A percentile compares a stretch with the other conserved stretches of the same genome.
Evolutionary conservation across 1,140 invertebrate genomes (phyloP).

Genomic region (Elymnias hypermnestra): DNA sequence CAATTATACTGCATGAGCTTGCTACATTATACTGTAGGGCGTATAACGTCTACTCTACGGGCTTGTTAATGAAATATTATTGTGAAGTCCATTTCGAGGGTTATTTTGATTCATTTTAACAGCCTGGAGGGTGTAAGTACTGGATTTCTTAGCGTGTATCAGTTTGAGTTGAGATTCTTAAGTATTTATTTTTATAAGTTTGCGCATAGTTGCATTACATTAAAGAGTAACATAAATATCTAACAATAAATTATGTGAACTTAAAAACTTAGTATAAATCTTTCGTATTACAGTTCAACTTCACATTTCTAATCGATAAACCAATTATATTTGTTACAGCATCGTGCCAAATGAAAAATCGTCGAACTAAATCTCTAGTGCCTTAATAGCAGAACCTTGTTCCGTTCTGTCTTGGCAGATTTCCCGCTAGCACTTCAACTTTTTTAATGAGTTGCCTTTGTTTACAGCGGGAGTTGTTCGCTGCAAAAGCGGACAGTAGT

Average conservation of each 20-base stretch:
- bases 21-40: too few species aligned
- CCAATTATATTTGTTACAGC: conserved; percentile 10
- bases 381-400: conserved; percentile 7
- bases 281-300: conserved; percentile 2
- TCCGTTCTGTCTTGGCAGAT: conserved; percentile 9
- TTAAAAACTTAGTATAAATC: neutral
- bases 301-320: conserved; percentile 1
- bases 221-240: too few species aligned
- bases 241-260: neutral
- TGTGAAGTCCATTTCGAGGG: too few species aligned
- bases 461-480: conserved; percentile 92
- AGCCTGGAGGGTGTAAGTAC: too few species aligned
- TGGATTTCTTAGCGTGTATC: too few species aligned
- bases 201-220: too few species aligned
- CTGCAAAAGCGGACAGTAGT: conserved; percentile 82
- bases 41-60: too few species aligned
- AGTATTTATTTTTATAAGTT: too few species aligned
- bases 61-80: too few species aligned
- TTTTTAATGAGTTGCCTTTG: conserved; percentile 18
- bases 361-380: conserved; percentile 4
- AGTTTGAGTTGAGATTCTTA: too few species aligned
- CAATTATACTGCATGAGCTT: too few species aligned
- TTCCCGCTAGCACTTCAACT: conserved; percentile 11
- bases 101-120: too few species aligned
- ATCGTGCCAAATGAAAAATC: conserved; percentile 1